Base-by-base conservation (phyloP, 2,113 vertebrate genomes). In the Athene noctua region DNA sequence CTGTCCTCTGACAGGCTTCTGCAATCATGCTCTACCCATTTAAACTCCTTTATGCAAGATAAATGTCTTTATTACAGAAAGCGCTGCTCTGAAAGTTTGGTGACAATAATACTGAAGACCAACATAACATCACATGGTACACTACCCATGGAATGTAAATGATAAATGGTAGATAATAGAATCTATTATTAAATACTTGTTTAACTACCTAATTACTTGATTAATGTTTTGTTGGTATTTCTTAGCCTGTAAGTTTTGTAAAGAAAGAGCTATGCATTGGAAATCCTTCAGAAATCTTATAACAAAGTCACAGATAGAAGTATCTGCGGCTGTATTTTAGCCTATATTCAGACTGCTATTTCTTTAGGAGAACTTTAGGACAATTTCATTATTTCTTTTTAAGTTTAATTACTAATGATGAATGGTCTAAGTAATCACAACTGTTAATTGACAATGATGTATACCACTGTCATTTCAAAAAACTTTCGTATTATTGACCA, bases 341-440 rank as follows among this genome's bases (percentile, higher is more conserved):
- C n/a, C 44, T 70, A 3, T 66, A 47, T 40, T 58, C 57, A 79
- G 67, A n/a, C 38, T 88, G 71, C 47, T 57, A 74, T 86, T 92
- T 94, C 75, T 51, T 62, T 57, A 67, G 38, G 38, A 93, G 55
- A 92, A 92, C 84, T 78, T 71, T 86, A 66, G 55, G 38, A 88
- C 54, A 86, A 95, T 92, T 74, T 59, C 7, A 74, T 96, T 96
- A 79, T 68, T 93, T 95, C 30, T 88, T 74, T 82, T 52, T 47
- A 81, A 92, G 74, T 96, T 90, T 94, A 95, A 86, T 88, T 91
- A 96, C 61, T 72, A 92, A 84, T 0, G 44, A 94, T 79, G 59
- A 94, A 79, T n/a, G 47, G 72, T 83, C 59, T 75, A 84, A 92
- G 61, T 55, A 92, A 82, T 67, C n/a, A 63, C 25, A 93, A 79